Percentiles rank a stretch among this genome's conserved stretches.
These are phyloP conservation scores for Rhabdomys dilectus DNA, from an alignment of 2,113 vertebrate genomes.

Conservation along the genomic window DNA sequence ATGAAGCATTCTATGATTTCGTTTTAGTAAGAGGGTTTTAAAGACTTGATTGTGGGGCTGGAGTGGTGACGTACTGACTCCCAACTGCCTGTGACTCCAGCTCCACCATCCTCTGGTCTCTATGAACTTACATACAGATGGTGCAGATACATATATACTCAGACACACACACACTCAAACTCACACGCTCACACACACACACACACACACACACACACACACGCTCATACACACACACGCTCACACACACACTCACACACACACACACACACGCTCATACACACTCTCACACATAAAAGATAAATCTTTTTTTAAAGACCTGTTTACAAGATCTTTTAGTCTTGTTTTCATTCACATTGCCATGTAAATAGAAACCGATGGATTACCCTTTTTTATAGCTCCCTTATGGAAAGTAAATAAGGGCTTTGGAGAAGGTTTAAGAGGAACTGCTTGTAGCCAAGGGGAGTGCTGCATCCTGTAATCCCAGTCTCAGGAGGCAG, in stretches of 20 bases:
- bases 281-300: neutral
- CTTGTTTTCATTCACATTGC: conserved; percentile 28
- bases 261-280: too few species aligned
- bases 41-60: neutral
- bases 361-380: neutral
- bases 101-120: neutral
- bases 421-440: neutral
- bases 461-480: too few species aligned
- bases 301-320: neutral
- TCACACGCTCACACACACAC: too few species aligned
- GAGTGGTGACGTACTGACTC: neutral
- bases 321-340: neutral
- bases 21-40: conserved; percentile 25
- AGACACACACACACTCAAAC: neutral
- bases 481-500: neutral
- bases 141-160: too few species aligned
- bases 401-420: neutral
- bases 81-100: neutral
- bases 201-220: neutral
- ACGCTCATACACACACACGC: neutral
- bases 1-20: conserved; percentile 5
- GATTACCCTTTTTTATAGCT: neutral
- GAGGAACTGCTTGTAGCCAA: too few species aligned
- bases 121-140: too few species aligned
- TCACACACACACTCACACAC: neutral